These are phyloP conservation scores for Neocloeon triangulifer DNA, from an alignment of 1,140 invertebrate species.

Conservation along the genomic window DNA sequence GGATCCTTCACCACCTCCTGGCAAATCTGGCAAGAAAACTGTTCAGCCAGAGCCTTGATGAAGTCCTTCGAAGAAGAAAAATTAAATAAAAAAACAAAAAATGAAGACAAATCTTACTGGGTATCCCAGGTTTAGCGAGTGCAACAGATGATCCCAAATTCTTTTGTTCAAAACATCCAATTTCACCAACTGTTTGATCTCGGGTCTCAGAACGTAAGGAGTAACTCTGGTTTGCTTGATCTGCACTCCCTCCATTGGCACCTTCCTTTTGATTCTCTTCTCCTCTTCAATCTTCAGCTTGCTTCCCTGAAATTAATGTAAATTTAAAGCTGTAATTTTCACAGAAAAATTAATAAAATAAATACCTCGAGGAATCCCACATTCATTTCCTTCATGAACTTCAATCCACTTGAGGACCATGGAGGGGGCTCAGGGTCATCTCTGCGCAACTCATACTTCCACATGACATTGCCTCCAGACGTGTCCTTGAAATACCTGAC, in stretches of 20 bases:
- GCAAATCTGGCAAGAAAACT: constrained; percentile 60
- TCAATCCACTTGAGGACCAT: constrained; percentile 53
- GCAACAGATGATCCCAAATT: constrained; percentile 2
- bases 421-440: constrained; percentile 62
- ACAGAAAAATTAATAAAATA: too few species aligned
- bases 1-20: constrained; percentile 49
- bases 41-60: constrained; percentile 34
- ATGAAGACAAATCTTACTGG: too few species aligned
- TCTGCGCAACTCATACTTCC: constrained; percentile 53
- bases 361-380: constrained; percentile 26
- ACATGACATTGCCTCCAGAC: constrained; percentile 57
- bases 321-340: constrained; percentile 1
- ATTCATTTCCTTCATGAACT: constrained; percentile 17
- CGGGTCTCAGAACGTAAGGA: constrained; percentile 5
- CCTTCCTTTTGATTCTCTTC: too few species aligned
- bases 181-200: constrained; percentile 1
- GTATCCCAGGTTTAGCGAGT: constrained; percentile 12
- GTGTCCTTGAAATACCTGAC: constrained; percentile 66
- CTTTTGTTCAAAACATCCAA: constrained; percentile 1
- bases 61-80: constrained; percentile 30
- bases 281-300: constrained; percentile 1
- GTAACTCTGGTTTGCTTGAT: constrained; percentile 6
- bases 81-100: too few species aligned
- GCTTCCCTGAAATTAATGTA: neutral
- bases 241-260: constrained; percentile 2